Evolutionary conservation across 2,888 invertebrate genomes (phyloP), one percentile per base, ranked within the genome.

Genomic region (Nesidiocoris tenuis): DNA sequence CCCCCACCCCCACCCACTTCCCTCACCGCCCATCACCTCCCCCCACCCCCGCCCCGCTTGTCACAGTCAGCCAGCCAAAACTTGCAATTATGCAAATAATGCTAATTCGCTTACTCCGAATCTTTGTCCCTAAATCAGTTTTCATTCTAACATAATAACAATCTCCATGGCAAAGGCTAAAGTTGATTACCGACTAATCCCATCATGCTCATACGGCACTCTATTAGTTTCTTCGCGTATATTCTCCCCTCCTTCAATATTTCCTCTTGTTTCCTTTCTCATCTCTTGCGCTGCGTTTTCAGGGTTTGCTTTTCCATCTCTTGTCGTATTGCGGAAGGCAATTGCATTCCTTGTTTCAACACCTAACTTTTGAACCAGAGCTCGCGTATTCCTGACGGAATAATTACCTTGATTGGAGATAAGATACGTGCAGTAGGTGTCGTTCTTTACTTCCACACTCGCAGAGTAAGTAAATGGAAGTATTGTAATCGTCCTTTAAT

Each of bases 121-220:
- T 72, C 72, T 72, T 72, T 72, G 72, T 72, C 63, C 72, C 72
- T 63, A 63, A 72, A 72, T 72, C 72, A 63, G 72, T 72, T 72
- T 72, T 72, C 72, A 72, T 72, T 72, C 72, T 72, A 72, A 72
- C 72, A 72, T 54, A 72, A 72, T 72, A 72, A 72, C 72, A 72
- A 72, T 72, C 72, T 72, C 72, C 63, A 72, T 72, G 63, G 17
- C 72, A 72, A 72, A 72, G 72, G 72, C 72, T 72, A 72, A 72
- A 72, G 61, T 63, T 72, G 56, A 72, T 72, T 72, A 72, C 61
- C 72, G 63, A 61, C 18, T 72, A 72, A 72, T 72, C 72, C 72
- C 18, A 72, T 72, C 63, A 72, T 63, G 63, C 25, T 72, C 70
- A 70, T 70, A 70, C 57, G 23, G 70, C 59, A 70, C 70, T 70